A percentile compares a stretch with the other conserved stretches of the same genome.
Evolutionary conservation across 2,888 invertebrate genomes (phyloP).

Genomic region (Euplagia quadripunctaria): DNA sequence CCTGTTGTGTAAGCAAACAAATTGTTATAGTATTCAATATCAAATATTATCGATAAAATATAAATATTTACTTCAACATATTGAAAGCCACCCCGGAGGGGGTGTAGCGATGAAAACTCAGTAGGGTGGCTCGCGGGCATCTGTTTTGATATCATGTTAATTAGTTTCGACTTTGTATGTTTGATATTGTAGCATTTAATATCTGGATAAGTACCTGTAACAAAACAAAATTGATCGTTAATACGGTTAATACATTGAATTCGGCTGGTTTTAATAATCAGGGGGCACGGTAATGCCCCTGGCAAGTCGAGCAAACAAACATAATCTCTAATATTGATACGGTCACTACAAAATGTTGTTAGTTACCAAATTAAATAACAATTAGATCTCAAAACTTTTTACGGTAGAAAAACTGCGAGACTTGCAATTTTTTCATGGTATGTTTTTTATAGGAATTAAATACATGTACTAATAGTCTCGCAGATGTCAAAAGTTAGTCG

Average conservation of each 20-base stretch:
- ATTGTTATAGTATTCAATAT: neutral
- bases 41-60: slow-evolving; percentile 1
- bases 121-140: slow-evolving; percentile 20
- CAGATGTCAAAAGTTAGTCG: no score
- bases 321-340: no score
- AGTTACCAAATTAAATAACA: no score
- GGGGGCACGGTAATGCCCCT: no score
- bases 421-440: no score
- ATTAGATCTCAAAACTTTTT: no score
- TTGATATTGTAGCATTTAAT: neutral
- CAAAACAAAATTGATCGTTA: slow-evolving; percentile 23
- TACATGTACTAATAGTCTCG: no score
- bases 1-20: neutral
- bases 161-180: slow-evolving; percentile 23
- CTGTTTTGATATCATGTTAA: slow-evolving; percentile 44
- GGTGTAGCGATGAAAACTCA: neutral
- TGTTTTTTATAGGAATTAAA: no score
- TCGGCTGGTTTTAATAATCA: neutral
- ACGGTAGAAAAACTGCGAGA: no score
- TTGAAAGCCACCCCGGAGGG: neutral
- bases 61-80: neutral
- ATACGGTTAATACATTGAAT: neutral
- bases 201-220: slow-evolving; percentile 14
- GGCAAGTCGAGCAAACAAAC: no score
- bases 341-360: no score